Percentiles rank a stretch among this genome's conserved stretches.
Conservation (phyloP, 2,113 vertebrate genomes). For the Vimba vimba region DNA sequence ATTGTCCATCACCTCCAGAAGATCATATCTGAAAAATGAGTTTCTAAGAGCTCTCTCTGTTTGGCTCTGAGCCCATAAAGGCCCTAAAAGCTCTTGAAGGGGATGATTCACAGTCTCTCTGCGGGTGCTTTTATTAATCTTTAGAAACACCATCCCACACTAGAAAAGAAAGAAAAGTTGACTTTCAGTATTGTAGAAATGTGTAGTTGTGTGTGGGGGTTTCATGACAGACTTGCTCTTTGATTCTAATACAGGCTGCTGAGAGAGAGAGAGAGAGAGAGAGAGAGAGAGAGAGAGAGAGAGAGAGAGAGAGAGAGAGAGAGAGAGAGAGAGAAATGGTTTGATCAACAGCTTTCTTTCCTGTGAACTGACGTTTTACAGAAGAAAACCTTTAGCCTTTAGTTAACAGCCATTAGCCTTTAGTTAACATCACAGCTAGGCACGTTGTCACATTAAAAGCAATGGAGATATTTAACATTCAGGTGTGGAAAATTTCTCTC, state of each 20-base stretch:
- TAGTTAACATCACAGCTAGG: not conserved
- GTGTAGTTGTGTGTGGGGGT: not conserved
- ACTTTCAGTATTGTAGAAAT: not conserved
- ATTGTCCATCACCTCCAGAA: not conserved
- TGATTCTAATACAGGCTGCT: not conserved
- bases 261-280: too few relatives aligned
- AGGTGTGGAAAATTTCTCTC: not conserved
- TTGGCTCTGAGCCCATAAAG: conserved; percentile 23
- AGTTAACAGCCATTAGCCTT: not conserved
- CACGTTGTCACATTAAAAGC: not conserved
- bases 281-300: too few relatives aligned
- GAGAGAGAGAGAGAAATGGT: not conserved
- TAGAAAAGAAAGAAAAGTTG: not conserved
- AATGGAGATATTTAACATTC: not conserved
- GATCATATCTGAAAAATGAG: conserved; percentile 7
- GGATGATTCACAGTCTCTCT: conserved; percentile 11
- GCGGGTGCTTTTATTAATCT: conserved; percentile 11
- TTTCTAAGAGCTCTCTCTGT: conserved; percentile 8
- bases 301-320: too few relatives aligned
- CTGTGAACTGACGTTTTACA: not conserved
- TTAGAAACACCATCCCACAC: not conserved
- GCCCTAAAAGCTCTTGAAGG: conserved; percentile 1
- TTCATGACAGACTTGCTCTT: not conserved
- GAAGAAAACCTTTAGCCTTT: not conserved
- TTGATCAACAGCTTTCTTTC: not conserved